phyloP scores from a whole-genome alignment of 2,113 vertebrate species.

The Petroica traversi region DNA sequence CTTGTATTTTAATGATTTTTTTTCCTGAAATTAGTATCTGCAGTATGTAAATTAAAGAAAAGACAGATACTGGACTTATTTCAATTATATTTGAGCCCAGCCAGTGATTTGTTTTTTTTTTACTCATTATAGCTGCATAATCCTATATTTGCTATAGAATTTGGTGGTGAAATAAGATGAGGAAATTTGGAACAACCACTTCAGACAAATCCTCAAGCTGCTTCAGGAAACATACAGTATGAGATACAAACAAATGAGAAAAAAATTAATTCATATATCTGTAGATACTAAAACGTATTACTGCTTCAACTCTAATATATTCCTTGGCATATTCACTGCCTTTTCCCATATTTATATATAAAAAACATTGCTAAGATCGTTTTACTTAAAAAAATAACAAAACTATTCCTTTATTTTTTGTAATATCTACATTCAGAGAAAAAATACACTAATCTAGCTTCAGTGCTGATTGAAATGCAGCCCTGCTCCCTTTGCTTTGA shows the following conservation, averaged over 20 bases:
- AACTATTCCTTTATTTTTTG: neutral
- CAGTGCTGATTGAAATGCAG: neutral
- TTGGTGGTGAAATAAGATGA: neutral
- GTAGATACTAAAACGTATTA: neutral
- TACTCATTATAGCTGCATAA: neutral
- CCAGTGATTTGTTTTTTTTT: neutral
- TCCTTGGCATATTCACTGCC: neutral
- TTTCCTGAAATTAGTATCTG: neutral
- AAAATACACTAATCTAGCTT: neutral
- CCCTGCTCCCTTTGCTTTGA: neutral
- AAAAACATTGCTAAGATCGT: neutral
- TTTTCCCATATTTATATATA: neutral
- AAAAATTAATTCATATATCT: slow-evolving; percentile 2
- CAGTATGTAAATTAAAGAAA: neutral
- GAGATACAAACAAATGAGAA: slow-evolving; percentile 5
- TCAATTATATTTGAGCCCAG: neutral
- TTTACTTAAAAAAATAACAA: neutral
- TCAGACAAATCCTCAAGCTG: neutral
- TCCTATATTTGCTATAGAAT: neutral
- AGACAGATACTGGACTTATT: neutral
- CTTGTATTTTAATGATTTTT: neutral
- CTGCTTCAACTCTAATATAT: neutral
- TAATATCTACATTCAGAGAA: slow-evolving; percentile 8
- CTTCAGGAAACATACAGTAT: slow-evolving; percentile 1
- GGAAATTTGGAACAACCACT: neutral